Conservation (phyloP, 2,113 vertebrate species). For the Thamnophis sirtalis region DNA sequence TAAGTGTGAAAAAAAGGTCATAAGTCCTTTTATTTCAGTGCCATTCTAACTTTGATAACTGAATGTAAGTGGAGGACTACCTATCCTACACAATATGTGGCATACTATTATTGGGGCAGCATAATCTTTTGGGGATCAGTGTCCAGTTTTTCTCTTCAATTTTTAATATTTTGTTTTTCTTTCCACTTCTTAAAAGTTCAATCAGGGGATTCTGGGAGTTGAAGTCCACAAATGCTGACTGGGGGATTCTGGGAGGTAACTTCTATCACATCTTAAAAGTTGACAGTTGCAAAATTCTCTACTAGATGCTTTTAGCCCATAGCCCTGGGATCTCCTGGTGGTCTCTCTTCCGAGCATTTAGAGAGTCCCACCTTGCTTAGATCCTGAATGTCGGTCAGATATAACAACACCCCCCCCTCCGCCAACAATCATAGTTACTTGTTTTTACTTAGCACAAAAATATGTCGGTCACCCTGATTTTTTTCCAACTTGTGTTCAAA, state of each 20-base stretch:
- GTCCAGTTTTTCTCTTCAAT: background rate
- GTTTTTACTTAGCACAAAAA: background rate
- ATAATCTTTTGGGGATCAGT: background rate
- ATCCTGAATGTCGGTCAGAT: background rate
- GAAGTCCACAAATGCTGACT: background rate
- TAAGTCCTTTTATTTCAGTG: background rate
- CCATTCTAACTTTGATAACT: background rate
- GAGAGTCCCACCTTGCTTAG: background rate
- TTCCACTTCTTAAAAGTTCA: background rate
- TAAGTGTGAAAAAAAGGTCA: background rate
- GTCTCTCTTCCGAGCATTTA: background rate
- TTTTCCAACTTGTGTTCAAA: background rate
- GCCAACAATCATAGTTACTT: background rate
- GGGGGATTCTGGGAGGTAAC: background rate
- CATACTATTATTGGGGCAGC: background rate
- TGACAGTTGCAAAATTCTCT: background rate
- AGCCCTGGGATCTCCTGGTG: background rate
- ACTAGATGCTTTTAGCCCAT: background rate
- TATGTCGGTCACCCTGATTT: background rate
- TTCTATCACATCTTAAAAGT: background rate
- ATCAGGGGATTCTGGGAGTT: background rate
- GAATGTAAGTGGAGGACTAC: background rate
- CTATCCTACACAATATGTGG: background rate
- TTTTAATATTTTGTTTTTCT: background rate
- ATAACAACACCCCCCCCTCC: rapidly evolving